Conservation (phyloP, 2,113 vertebrate genomes). For the Hippoglossus stenolepis region DNA sequence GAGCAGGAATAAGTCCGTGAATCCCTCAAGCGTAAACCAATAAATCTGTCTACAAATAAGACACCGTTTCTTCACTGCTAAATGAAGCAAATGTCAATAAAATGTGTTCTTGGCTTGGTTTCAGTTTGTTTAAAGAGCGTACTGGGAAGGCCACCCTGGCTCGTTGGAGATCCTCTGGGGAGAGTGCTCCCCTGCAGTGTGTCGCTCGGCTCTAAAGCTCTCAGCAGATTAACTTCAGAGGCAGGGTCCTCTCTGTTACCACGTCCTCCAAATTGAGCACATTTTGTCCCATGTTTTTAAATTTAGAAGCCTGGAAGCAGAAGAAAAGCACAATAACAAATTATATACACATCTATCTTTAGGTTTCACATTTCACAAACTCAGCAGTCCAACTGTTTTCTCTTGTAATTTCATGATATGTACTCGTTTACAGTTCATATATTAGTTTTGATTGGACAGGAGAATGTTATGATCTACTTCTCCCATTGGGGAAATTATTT, state of each 20-base stretch:
- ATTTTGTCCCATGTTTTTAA: neutral
- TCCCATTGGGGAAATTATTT: neutral
- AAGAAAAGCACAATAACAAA: neutral
- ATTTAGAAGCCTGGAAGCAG: neutral
- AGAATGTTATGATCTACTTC: neutral
- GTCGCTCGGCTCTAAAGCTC: constrained; percentile 17
- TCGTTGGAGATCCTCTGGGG: constrained; percentile 14
- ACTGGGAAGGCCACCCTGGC: constrained; percentile 12
- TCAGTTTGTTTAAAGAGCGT: constrained; percentile 14
- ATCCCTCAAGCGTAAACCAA: neutral
- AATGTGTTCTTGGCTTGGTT: constrained; percentile 17
- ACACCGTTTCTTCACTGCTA: constrained; percentile 3
- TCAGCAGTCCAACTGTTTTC: neutral
- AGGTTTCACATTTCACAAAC: neutral
- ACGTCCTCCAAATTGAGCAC: too few species aligned
- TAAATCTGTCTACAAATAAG: neutral
- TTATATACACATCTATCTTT: neutral
- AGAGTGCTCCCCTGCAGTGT: constrained; percentile 11
- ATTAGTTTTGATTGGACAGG: neutral
- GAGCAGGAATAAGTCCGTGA: neutral
- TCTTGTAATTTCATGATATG: too few species aligned
- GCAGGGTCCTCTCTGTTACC: neutral
- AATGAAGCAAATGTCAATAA: constrained; percentile 35
- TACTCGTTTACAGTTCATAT: too few species aligned
- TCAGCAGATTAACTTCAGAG: constrained; percentile 22